Percentiles rank a stretch among this genome's conserved stretches.
phyloP scores from a whole-genome alignment of 2,113 vertebrate species.

The Copsychus sechellarum region DNA sequence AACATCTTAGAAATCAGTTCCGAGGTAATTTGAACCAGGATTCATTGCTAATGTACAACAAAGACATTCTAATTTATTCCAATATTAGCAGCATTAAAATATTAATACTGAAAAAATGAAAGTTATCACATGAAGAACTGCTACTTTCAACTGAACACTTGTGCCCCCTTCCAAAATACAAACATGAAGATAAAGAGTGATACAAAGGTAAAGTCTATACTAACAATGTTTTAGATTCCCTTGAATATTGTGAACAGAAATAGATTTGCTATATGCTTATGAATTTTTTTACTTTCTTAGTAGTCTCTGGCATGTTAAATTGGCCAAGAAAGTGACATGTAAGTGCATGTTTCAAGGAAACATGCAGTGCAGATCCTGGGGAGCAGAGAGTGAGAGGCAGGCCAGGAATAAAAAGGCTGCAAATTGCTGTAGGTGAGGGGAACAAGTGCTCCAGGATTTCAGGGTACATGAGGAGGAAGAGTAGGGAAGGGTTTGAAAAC shows the following conservation, averaged over 20 bases:
- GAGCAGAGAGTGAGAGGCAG: background rate
- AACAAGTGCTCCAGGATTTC: background rate
- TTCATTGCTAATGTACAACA: background rate
- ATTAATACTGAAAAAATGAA: background rate
- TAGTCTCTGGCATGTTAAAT: background rate
- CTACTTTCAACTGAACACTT: background rate
- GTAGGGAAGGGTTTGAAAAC: background rate
- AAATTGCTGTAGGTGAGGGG: background rate
- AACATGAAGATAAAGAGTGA: fast-evolving
- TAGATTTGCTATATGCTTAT: background rate
- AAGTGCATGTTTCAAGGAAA: background rate
- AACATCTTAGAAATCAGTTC: background rate
- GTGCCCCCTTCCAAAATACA: background rate
- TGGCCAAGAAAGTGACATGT: fast-evolving
- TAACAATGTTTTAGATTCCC: background rate
- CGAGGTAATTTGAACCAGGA: background rate
- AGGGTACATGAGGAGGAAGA: background rate
- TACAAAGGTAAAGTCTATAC: background rate
- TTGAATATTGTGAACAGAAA: background rate
- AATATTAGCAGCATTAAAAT: background rate
- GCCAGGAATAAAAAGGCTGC: background rate
- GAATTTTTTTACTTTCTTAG: background rate
- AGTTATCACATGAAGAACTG: background rate
- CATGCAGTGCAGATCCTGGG: background rate
- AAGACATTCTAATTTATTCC: background rate